phyloP scores from a whole-genome alignment of 2,113 vertebrate species.

The Speoplatyrhinus poulsoni region DNA sequence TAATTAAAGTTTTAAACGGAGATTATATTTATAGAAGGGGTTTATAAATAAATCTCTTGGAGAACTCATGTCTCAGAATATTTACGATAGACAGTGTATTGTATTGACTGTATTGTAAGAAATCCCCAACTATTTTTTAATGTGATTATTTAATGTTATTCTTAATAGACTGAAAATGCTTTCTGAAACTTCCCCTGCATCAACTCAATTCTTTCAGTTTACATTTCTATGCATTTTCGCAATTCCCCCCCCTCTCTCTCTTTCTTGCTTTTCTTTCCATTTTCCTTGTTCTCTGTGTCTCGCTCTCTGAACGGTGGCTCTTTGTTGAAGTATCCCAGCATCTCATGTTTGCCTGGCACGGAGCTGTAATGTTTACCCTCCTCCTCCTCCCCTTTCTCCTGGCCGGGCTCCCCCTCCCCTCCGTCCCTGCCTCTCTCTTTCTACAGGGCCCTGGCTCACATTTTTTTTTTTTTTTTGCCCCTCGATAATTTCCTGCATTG shows the following conservation, averaged over 20 bases:
- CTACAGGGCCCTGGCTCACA: constrained; percentile 44
- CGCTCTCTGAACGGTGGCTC: constrained; percentile 40
- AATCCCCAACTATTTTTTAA: no score
- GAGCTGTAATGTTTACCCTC: constrained; percentile 72
- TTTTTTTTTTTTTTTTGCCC: neutral
- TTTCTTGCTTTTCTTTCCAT: neutral
- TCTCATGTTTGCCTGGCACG: constrained; percentile 75
- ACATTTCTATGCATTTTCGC: constrained; percentile 14
- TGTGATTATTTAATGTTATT: no score
- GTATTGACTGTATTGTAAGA: no score
- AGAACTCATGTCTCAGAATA: neutral
- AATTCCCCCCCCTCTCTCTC: neutral
- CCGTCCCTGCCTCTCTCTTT: constrained; percentile 20
- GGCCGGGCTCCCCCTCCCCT: neutral
- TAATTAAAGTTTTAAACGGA: neutral
- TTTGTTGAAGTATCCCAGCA: constrained; percentile 76
- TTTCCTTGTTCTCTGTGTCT: constrained; percentile 9
- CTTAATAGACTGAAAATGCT: neutral
- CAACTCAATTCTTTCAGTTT: neutral
- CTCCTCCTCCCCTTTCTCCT: constrained; percentile 30
- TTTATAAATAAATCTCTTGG: neutral
- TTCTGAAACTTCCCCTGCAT: neutral
- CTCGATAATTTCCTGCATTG: constrained; percentile 69
- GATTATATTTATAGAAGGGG: neutral
- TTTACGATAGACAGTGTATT: no score